These are phyloP conservation scores for Oryzias curvinotus DNA, from an alignment of 2,113 vertebrate genomes.

Conservation along the genomic window DNA sequence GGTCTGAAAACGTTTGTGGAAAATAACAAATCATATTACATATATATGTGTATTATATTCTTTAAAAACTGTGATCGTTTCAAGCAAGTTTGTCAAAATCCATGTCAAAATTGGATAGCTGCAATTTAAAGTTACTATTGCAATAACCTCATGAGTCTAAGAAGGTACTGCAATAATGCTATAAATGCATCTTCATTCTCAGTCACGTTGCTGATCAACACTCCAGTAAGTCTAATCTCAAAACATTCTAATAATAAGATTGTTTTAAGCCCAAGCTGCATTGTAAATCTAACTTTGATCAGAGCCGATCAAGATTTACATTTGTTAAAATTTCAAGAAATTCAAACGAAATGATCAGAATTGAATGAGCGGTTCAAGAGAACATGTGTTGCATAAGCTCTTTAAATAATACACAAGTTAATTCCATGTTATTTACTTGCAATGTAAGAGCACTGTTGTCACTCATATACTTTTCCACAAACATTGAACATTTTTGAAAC, in stretches of 20 bases:
- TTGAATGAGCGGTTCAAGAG: no score
- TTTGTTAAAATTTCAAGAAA: no score
- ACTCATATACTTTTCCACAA: no score
- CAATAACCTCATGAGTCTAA: neutral
- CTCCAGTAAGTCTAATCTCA: conserved; percentile 14
- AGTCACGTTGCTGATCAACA: conserved; percentile 25
- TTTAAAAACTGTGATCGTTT: neutral
- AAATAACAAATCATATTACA: no score
- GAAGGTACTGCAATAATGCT: neutral
- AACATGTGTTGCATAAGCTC: no score
- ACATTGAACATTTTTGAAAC: no score
- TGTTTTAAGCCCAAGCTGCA: conserved; percentile 52
- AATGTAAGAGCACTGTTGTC: no score
- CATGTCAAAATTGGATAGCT: neutral
- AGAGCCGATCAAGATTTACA: no score
- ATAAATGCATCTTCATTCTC: conserved; percentile 15
- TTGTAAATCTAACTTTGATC: neutral
- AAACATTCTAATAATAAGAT: conserved; percentile 49
- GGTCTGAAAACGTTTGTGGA: conserved; percentile 4
- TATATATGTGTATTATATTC: neutral
- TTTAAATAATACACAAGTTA: no score
- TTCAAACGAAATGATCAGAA: no score
- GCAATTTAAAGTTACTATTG: neutral
- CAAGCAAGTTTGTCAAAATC: neutral
- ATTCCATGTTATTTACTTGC: no score